phyloP scores from a whole-genome alignment of 1,140 invertebrate genomes.

The Drosophila jambulina region DNA sequence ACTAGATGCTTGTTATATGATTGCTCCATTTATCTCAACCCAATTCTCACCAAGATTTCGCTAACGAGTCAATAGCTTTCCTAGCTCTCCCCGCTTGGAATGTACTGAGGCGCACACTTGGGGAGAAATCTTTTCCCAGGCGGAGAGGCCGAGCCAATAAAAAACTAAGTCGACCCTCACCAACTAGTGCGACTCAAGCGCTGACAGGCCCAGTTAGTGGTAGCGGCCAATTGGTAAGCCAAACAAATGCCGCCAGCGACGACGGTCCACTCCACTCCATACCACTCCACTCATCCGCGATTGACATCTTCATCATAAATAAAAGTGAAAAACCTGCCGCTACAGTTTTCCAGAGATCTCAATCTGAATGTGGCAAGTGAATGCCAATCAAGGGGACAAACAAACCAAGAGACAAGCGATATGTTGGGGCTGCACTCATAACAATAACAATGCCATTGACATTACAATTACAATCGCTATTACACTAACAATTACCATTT shows the following conservation, averaged over 20 bases:
- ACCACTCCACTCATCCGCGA: constrained; percentile 41
- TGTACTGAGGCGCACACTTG: constrained; percentile 5
- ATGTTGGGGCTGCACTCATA: constrained; percentile 58
- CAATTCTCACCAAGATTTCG: constrained; percentile 20
- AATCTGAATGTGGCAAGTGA: constrained; percentile 77
- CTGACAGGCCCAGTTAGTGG: constrained; percentile 48
- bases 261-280: constrained; percentile 26
- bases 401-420: constrained; percentile 47
- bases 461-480: constrained; percentile 57
- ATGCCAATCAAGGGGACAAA: constrained; percentile 80
- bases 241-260: constrained; percentile 74
- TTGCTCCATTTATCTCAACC: constrained; percentile 18
- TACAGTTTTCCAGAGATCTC: constrained; percentile 55
- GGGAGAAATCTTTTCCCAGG: constrained; percentile 69
- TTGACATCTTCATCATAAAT: constrained; percentile 85
- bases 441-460: constrained; percentile 71
- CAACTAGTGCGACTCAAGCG: constrained; percentile 49
- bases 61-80: constrained; percentile 39
- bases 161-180: constrained; percentile 58
- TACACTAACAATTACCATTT: constrained; percentile 54
- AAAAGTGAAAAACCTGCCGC: constrained; percentile 80
- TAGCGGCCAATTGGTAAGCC: constrained; percentile 67
- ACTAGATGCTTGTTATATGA: neutral
- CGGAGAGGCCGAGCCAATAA: constrained; percentile 25
- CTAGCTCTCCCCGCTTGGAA: constrained; percentile 44